A percentile compares a stretch with the other conserved stretches of the same genome.
phyloP scores from a whole-genome alignment of 2,888 invertebrate genomes.

The Entomobrya multifasciata region DNA sequence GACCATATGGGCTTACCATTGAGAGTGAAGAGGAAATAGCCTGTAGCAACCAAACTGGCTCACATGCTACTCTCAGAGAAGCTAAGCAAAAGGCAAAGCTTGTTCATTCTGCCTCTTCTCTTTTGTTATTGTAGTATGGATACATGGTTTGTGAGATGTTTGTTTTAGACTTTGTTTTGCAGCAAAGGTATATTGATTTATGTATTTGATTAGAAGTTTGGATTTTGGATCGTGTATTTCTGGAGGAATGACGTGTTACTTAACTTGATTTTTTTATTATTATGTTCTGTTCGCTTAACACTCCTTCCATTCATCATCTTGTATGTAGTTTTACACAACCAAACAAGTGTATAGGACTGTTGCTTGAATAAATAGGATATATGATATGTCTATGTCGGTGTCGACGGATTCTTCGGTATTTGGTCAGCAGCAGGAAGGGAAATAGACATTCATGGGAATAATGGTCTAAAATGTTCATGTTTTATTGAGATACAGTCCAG shows the following conservation, averaged over 20 bases:
- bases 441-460: conserved; percentile 52
- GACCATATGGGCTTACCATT: too few relatives aligned
- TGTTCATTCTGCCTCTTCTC: too few relatives aligned
- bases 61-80: too few relatives aligned
- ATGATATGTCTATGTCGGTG: background rate
- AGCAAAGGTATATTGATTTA: conserved; percentile 20
- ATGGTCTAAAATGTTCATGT: conserved; percentile 12
- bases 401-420: conserved; percentile 1
- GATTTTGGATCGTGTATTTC: conserved; percentile 30
- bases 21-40: too few relatives aligned
- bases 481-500: conserved; percentile 30
- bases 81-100: background rate
- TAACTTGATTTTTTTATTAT: background rate
- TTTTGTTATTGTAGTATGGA: too few relatives aligned
- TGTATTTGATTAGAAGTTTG: conserved; percentile 15
- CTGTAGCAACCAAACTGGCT: too few relatives aligned
- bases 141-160: too few relatives aligned
- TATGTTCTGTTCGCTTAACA: too few relatives aligned
- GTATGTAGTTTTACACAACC: background rate
- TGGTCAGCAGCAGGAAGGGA: conserved; percentile 8
- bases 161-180: background rate
- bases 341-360: background rate
- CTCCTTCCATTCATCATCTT: too few relatives aligned
- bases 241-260: conserved; percentile 31
- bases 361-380: background rate